Percentiles rank a stretch among this genome's conserved stretches.
Conservation (phyloP, 2,888 invertebrate genomes). For the Caenorhabditis angaria region DNA sequence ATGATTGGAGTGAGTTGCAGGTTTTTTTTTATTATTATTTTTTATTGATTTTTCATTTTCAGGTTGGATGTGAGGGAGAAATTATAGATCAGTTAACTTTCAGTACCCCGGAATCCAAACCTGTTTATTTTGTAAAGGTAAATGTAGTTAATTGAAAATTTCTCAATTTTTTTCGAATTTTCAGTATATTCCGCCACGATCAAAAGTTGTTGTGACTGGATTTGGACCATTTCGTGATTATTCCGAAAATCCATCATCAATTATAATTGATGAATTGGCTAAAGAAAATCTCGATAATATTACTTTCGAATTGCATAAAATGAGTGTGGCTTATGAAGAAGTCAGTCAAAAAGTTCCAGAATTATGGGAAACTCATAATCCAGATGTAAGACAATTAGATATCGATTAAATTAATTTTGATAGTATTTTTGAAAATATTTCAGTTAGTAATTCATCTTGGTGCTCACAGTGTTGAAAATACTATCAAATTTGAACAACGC, state of each 20-base stretch:
- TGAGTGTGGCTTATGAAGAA: conserved; percentile 43
- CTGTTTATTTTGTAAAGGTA: not conserved
- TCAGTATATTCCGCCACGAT: conserved; percentile 12
- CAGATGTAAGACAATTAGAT: conserved; percentile 23
- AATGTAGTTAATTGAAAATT: not conserved
- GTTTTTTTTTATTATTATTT: not conserved
- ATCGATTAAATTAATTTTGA: not conserved
- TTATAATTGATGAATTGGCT: conserved; percentile 37
- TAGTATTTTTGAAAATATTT: conserved; percentile 14
- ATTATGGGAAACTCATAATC: conserved; percentile 42
- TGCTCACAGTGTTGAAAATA: conserved; percentile 39
- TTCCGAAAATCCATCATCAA: conserved; percentile 48
- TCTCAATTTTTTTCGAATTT: conserved; percentile 4
- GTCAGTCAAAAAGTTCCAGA: conserved; percentile 38
- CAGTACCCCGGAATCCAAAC: conserved; percentile 9
- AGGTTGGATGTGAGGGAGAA: conserved; percentile 23
- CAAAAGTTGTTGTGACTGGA: conserved; percentile 38
- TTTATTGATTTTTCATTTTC: not conserved
- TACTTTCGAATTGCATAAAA: conserved; percentile 32
- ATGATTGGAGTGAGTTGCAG: conserved; percentile 18
- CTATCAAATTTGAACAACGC: conserved; percentile 49
- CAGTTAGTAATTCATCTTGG: conserved; percentile 58
- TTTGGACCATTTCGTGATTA: conserved; percentile 54
- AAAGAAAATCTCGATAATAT: conserved; percentile 38
- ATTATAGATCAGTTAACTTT: conserved; percentile 19